These are phyloP conservation scores for Luperina nickerlii DNA, from an alignment of 2,888 invertebrate genomes.

Conservation along the genomic window DNA sequence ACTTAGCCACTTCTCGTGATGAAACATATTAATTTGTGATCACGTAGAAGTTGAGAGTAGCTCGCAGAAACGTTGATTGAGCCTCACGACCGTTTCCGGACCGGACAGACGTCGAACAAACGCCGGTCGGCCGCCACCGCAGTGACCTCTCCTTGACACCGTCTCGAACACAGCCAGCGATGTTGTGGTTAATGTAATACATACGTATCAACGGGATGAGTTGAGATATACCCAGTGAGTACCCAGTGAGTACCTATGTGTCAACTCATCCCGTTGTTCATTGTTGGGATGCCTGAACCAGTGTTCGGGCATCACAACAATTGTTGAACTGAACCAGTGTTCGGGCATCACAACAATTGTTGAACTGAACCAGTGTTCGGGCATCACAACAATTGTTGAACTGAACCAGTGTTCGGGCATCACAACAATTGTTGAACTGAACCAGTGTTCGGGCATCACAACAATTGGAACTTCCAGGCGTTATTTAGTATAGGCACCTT, in stretches of 20 bases:
- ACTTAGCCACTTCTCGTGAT: neutral
- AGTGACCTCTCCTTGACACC: constrained; percentile 1
- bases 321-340: neutral
- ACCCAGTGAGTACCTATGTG: too few relatives aligned
- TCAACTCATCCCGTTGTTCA: too few relatives aligned
- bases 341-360: neutral
- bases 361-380: neutral
- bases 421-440: neutral
- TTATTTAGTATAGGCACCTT: too few relatives aligned
- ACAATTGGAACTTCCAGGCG: neutral
- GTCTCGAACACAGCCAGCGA: neutral
- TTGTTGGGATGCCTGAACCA: too few relatives aligned
- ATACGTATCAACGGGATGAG: neutral
- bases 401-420: neutral
- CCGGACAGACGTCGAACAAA: neutral
- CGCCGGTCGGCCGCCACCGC: constrained; percentile 3
- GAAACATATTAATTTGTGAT: constrained; percentile 7
- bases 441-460: neutral
- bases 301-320: neutral
- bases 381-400: neutral
- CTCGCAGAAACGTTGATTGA: neutral
- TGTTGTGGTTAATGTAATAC: neutral
- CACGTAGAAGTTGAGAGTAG: neutral
- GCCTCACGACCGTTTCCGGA: neutral
- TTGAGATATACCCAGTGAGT: neutral